A percentile compares a stretch with the other conserved stretches of the same genome.
phyloP scores from a whole-genome alignment of 64 coral and sea anemone genomes.

The Actinia tenebrosa region DNA sequence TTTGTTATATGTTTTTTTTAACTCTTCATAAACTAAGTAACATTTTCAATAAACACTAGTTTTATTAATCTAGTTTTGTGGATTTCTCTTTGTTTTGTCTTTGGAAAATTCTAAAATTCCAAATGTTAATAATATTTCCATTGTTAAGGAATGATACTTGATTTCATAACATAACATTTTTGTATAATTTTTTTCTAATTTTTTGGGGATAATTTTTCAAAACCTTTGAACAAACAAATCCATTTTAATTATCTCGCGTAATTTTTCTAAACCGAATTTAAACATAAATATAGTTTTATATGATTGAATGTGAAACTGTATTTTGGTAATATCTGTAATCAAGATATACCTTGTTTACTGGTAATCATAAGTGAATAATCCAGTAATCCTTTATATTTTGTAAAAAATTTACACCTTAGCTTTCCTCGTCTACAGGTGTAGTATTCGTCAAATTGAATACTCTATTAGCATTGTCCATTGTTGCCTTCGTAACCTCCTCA shows the following conservation, averaged over 20 bases:
- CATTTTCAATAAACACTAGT: not conserved
- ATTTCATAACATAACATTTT: not conserved
- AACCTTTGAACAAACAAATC: not conserved
- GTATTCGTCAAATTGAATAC: conserved; percentile 65
- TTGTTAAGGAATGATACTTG: not conserved
- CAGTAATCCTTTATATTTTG: not conserved
- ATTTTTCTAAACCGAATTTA: not conserved
- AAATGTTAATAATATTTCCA: not conserved
- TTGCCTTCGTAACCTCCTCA: conserved; percentile 72
- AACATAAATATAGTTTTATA: not conserved
- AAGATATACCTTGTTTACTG: not conserved
- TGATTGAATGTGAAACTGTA: not conserved
- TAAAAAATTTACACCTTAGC: not conserved
- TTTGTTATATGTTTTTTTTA: not conserved
- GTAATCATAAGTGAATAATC: not conserved
- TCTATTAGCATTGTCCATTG: conserved; percentile 69
- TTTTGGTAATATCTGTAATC: not conserved
- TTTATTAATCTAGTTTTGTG: not conserved
- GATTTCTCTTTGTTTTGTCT: not conserved
- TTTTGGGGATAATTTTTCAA: not conserved
- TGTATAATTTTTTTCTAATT: not conserved
- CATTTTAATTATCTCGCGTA: not conserved
- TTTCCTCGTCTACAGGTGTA: not conserved
- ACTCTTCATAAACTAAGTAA: not conserved
- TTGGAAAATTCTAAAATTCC: not conserved